Evolutionary conservation across 2,797 vertebrate genomes (phyloP).

Genomic region (Hoplostethus mediterraneus): DNA sequence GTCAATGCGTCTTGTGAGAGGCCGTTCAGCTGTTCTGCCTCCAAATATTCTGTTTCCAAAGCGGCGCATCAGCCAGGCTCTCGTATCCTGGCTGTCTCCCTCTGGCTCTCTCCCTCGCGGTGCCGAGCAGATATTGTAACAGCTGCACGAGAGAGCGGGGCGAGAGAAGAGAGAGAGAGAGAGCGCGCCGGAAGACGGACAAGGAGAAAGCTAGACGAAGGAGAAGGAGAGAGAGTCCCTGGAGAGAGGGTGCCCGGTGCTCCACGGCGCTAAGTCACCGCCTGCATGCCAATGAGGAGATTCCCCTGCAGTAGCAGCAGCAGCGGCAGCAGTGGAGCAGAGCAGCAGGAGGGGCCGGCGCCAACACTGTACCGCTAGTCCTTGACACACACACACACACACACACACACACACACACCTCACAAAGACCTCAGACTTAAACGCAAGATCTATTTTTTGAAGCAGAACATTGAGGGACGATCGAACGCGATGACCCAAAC

Average conservation of each 20-base stretch:
- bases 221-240: slow-evolving; percentile 75
- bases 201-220: slow-evolving; percentile 65
- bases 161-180: slow-evolving; percentile 46
- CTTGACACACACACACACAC: slow-evolving; percentile 51
- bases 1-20: slow-evolving; percentile 64
- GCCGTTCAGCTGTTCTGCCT: slow-evolving; percentile 63
- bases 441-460: slow-evolving; percentile 35
- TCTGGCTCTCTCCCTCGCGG: slow-evolving; percentile 39
- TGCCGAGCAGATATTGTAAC: slow-evolving; percentile 74
- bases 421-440: slow-evolving; percentile 43
- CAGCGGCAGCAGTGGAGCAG: slow-evolving; percentile 43
- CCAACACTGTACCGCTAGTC: slow-evolving; percentile 69
- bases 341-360: slow-evolving; percentile 64
- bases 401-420: slow-evolving; percentile 38
- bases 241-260: slow-evolving; percentile 79
- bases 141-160: slow-evolving; percentile 65
- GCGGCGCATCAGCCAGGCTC: slow-evolving; percentile 58
- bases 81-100: slow-evolving; percentile 51
- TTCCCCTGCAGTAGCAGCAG: slow-evolving; percentile 78
- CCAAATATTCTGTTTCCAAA: slow-evolving; percentile 65
- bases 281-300: slow-evolving; percentile 86
- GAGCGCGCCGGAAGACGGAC: slow-evolving; percentile 53
- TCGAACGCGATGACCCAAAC: not conserved
- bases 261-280: slow-evolving; percentile 74
- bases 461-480: slow-evolving; percentile 22